Evolutionary conservation across 2,888 invertebrate genomes (phyloP), one percentile per base, ranked within the genome.

Genomic region (Sarcophaga caerulescens): DNA sequence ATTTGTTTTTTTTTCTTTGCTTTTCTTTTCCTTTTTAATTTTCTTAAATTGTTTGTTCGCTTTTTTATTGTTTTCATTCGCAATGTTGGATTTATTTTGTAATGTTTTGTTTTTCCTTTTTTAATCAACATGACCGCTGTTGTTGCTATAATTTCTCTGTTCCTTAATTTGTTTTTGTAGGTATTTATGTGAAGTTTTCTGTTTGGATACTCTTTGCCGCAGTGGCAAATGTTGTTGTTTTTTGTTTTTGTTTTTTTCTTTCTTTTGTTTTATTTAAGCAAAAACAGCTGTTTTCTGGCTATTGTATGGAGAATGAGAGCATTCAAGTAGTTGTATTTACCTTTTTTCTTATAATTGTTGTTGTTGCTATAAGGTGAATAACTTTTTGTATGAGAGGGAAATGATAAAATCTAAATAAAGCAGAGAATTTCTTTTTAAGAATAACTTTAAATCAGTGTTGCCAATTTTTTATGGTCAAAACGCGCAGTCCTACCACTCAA

Each of bases 11-110:
- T 76, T 44, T 70, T 66, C n/a, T 52, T 52, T 52, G 0, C 5
- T 52, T 12, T 12, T 52, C 17, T 52, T 52, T 14, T 52, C 14
- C 12, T 52, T 14, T 52, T 52, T 52, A 14, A 14, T 52, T 14
- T 52, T 14, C 52, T 12, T 52, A 52, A 52, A 14, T 12, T 52
- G 52, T 52, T 35, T 8, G 35, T 35, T 8, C 75, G 70, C 25
- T 84, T 74, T 70, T 82, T 70, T 52, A 81, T 70, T 77, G 71
- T 79, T 88, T 89, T 84, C 79, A 83, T 88, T 88, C 82, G 79
- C 77, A 62, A 57, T 52, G 71, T 70, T 60, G 4, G 65, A 23
- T 66, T 14, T 52, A 35, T 35, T 35, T 35, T 35, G 35, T 35
- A 35, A 35, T 52, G 23, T 71, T 35, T 60, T 71, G n/a, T 25